Conservation (phyloP, 2,888 invertebrate genomes). For the Drosophila formosana region DNA sequence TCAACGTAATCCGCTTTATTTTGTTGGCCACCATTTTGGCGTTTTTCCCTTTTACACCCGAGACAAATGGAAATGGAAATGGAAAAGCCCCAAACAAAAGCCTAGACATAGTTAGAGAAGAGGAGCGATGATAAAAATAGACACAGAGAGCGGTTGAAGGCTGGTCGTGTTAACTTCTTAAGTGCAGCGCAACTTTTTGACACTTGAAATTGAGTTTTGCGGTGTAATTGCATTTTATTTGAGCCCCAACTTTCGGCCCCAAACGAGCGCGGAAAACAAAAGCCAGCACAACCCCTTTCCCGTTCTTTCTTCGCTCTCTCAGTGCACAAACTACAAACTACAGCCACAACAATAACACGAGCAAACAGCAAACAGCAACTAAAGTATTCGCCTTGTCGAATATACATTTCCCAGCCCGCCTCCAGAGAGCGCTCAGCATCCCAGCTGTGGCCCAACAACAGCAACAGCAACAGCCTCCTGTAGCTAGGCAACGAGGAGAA, state of each 20-base stretch:
- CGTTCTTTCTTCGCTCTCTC: slow-evolving; percentile 24
- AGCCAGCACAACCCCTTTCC: slow-evolving; percentile 21
- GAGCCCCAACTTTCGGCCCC: slow-evolving; percentile 40
- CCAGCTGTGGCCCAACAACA: background rate
- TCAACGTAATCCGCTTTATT: slow-evolving; percentile 70
- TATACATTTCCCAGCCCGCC: slow-evolving; percentile 5
- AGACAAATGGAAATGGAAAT: slow-evolving; percentile 45
- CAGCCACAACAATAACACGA: slow-evolving; percentile 4
- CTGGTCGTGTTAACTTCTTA: slow-evolving; percentile 66
- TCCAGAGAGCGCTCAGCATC: slow-evolving; percentile 9
- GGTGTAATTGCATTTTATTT: slow-evolving; percentile 82
- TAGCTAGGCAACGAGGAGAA: background rate
- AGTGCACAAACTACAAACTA: slow-evolving; percentile 9
- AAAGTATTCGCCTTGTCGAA: slow-evolving; percentile 20
- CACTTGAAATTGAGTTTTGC: slow-evolving; percentile 81
- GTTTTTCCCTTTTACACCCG: slow-evolving; percentile 39
- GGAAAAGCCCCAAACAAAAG: slow-evolving; percentile 40
- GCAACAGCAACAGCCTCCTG: background rate
- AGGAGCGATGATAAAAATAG: background rate
- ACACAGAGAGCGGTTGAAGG: background rate
- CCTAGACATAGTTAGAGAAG: slow-evolving; percentile 3
- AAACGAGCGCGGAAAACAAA: slow-evolving; percentile 51
- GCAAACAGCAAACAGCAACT: background rate
- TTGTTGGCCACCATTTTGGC: slow-evolving; percentile 45
- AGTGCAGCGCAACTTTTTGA: slow-evolving; percentile 80